Conservation (phyloP, 2,888 invertebrate species). For the Epinotia nisella region DNA sequence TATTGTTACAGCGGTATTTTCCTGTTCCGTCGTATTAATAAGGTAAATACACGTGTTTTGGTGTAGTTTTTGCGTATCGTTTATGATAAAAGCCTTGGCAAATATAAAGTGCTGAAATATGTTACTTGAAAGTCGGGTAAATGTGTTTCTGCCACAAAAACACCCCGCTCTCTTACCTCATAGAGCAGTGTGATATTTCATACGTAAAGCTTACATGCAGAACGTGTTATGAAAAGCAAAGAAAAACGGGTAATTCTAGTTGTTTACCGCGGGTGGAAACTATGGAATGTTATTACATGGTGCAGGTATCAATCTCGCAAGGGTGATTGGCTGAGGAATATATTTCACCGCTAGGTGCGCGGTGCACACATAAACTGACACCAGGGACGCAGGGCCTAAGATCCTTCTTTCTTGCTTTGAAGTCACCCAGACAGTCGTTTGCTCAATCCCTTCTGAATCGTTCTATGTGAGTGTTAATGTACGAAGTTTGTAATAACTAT, state of each 20-base stretch:
- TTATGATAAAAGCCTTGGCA: slow-evolving; percentile 53
- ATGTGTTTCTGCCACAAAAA: slow-evolving; percentile 41
- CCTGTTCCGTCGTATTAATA: slow-evolving; percentile 16
- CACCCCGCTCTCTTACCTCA: slow-evolving; percentile 17
- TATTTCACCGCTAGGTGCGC: background rate
- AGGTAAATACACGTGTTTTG: slow-evolving; percentile 7
- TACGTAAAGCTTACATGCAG: slow-evolving; percentile 27
- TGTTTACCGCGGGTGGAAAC: background rate
- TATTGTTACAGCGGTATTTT: slow-evolving; percentile 13
- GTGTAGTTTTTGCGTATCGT: slow-evolving; percentile 51
- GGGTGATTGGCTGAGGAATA: background rate
- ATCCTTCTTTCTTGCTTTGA: too few species aligned
- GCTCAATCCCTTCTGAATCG: background rate
- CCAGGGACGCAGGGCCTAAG: too few species aligned
- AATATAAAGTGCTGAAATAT: slow-evolving; percentile 48
- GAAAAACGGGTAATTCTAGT: background rate
- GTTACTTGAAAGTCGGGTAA: slow-evolving; percentile 39
- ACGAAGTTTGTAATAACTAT: background rate
- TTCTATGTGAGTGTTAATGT: background rate
- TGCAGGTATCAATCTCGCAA: background rate
- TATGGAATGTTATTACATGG: background rate
- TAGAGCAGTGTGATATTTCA: slow-evolving; percentile 36
- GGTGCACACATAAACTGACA: too few species aligned
- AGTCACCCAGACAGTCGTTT: background rate
- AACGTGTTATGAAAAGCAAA: slow-evolving; percentile 30